Evolutionary conservation across 2,888 invertebrate species (phyloP).

Genomic region (Eristalis tenax): DNA sequence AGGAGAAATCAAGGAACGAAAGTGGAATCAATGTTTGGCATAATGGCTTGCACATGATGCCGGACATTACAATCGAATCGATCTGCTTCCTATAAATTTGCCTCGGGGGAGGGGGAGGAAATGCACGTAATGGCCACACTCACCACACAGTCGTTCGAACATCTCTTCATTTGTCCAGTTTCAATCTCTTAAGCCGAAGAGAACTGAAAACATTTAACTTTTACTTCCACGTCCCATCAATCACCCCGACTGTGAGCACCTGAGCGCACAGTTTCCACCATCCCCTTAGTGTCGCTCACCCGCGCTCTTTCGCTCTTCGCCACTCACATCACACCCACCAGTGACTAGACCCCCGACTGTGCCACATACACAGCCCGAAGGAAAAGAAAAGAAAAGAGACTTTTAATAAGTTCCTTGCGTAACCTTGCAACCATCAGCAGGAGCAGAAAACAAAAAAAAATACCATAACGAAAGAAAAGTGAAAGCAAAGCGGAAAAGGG

Average conservation of each 20-base stretch:
- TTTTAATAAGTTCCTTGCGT: slow-evolving; percentile 58
- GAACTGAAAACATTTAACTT: slow-evolving; percentile 39
- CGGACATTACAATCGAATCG: slow-evolving; percentile 3
- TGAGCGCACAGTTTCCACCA: not conserved
- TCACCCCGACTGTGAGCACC: slow-evolving; percentile 25
- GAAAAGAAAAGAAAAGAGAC: slow-evolving; percentile 18
- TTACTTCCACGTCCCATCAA: slow-evolving; percentile 25
- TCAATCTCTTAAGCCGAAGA: slow-evolving; percentile 40
- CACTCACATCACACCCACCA: not conserved
- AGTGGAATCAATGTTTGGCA: slow-evolving; percentile 3
- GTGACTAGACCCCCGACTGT: not conserved
- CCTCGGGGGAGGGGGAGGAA: not conserved
- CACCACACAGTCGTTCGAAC: not conserved
- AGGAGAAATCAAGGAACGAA: slow-evolving; percentile 41
- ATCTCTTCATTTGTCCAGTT: not conserved
- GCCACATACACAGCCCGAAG: not conserved
- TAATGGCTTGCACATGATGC: slow-evolving; percentile 17
- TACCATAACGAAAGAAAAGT: slow-evolving; percentile 24
- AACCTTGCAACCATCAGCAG: slow-evolving; percentile 59
- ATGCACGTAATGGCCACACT: slow-evolving; percentile 8
- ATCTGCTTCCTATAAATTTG: not conserved
- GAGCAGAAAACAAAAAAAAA: not conserved
- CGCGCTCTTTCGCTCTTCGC: not conserved
- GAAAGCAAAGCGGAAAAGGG: slow-evolving; percentile 28
- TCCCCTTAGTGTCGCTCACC: not conserved